phyloP scores from a whole-genome alignment of 2,888 invertebrate species.

The Netelia inedita region DNA sequence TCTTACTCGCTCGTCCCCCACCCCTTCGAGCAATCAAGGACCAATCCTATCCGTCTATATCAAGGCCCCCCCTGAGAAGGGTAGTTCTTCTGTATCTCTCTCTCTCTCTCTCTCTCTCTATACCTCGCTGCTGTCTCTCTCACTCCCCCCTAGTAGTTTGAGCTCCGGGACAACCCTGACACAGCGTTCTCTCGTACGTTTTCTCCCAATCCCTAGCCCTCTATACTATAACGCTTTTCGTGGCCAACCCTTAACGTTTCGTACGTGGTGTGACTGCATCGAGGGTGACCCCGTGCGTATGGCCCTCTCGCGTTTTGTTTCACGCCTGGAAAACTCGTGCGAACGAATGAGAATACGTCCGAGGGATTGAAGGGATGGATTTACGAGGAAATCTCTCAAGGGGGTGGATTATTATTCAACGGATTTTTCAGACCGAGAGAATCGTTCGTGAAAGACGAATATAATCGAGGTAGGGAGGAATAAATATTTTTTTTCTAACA shows the following conservation, averaged over 20 bases:
- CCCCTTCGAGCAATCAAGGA: constrained; percentile 80
- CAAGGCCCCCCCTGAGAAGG: constrained; percentile 62
- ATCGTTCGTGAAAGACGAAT: background rate
- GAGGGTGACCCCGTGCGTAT: constrained; percentile 36
- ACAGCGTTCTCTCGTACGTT: constrained; percentile 58
- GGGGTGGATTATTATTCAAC: constrained; percentile 50
- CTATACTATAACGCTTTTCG: no score
- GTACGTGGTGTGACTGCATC: background rate
- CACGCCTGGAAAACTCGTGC: constrained; percentile 35
- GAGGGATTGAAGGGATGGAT: background rate
- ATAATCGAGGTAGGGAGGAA: background rate
- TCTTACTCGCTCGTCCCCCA: background rate
- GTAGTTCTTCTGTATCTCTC: constrained; percentile 49
- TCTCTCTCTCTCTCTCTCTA: constrained; percentile 49
- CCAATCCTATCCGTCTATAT: constrained; percentile 80
- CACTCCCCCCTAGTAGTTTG: constrained; percentile 49
- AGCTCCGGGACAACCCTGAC: constrained; percentile 61
- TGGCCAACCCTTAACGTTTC: background rate
- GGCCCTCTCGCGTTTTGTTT: constrained; percentile 41
- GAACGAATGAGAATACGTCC: background rate
- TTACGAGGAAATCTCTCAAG: background rate
- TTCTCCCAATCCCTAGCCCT: background rate
- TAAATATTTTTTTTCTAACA: background rate
- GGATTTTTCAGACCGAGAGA: constrained; percentile 1
- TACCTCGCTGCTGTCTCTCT: constrained; percentile 28